Percentiles rank a stretch among this genome's conserved stretches.
phyloP scores from a whole-genome alignment of 1,140 invertebrate genomes.

The Nephotettix cincticeps region DNA sequence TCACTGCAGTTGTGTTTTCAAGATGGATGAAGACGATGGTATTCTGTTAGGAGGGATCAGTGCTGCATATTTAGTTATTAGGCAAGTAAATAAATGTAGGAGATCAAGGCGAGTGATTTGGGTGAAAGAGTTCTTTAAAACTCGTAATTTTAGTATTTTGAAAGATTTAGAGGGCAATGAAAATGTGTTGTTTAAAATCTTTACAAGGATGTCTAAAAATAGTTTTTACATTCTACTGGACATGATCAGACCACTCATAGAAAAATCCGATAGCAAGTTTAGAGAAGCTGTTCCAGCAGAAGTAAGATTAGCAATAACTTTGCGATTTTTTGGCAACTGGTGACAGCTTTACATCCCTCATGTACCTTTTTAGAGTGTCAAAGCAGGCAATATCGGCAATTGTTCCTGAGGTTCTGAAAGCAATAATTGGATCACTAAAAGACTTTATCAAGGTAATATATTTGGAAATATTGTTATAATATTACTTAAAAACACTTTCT shows the following conservation, averaged over 20 bases:
- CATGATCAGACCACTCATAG: neutral
- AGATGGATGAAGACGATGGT: too few species aligned
- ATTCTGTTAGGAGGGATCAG: too few species aligned
- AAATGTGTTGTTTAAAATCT: neutral
- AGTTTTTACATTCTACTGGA: neutral
- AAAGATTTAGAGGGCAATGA: too few species aligned
- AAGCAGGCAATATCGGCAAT: neutral
- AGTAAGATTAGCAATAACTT: neutral
- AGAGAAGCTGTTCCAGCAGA: neutral
- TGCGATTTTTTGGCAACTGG: neutral
- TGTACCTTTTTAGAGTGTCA: neutral
- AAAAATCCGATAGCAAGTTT: neutral
- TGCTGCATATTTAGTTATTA: too few species aligned
- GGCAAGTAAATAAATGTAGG: too few species aligned
- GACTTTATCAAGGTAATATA: neutral
- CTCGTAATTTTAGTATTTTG: too few species aligned
- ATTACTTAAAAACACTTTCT: too few species aligned
- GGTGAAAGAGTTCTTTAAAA: too few species aligned
- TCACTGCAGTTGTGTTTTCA: too few species aligned
- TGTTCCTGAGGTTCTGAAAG: neutral
- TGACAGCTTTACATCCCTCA: neutral
- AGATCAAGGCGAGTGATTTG: too few species aligned
- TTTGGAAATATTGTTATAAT: neutral
- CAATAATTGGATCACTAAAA: neutral
- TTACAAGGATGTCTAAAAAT: neutral